Conservation (phyloP, 2,797 vertebrate genomes). For the Tiaroga cobitis region DNA sequence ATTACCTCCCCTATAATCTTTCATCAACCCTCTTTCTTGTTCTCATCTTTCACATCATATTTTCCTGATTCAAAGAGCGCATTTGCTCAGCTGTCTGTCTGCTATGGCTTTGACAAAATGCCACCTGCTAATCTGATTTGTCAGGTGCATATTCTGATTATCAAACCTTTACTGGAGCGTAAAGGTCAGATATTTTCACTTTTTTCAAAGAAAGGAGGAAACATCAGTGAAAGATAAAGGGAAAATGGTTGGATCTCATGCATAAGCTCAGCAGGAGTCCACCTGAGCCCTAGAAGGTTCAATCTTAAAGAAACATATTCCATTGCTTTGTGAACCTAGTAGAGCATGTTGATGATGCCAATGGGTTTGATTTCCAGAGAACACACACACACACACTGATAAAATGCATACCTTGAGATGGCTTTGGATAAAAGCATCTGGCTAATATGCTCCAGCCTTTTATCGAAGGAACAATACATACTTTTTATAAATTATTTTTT, state of each 20-base stretch:
- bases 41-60: constrained; percentile 37
- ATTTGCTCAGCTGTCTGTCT: constrained; percentile 46
- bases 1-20: constrained; percentile 56
- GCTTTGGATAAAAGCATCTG: neutral
- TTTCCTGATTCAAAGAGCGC: constrained; percentile 40
- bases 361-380: neutral
- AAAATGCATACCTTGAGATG: neutral
- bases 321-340: neutral
- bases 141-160: constrained; percentile 43
- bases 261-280: constrained; percentile 10
- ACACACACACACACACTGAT: neutral
- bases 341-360: neutral
- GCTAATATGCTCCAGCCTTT: neutral
- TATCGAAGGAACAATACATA: neutral
- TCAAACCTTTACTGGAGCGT: constrained; percentile 47
- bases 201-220: constrained; percentile 35
- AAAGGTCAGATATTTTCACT: constrained; percentile 57
- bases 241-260: constrained; percentile 14
- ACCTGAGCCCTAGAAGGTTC: neutral
- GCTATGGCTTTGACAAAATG: constrained; percentile 55
- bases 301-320: neutral
- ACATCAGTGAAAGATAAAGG: constrained; percentile 6
- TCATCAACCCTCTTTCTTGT: constrained; percentile 38
- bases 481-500: too few relatives aligned
- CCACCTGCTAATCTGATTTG: constrained; percentile 60